These are phyloP conservation scores for Cyclargus thomasi DNA, from an alignment of 1,140 invertebrate genomes.

Conservation along the genomic window DNA sequence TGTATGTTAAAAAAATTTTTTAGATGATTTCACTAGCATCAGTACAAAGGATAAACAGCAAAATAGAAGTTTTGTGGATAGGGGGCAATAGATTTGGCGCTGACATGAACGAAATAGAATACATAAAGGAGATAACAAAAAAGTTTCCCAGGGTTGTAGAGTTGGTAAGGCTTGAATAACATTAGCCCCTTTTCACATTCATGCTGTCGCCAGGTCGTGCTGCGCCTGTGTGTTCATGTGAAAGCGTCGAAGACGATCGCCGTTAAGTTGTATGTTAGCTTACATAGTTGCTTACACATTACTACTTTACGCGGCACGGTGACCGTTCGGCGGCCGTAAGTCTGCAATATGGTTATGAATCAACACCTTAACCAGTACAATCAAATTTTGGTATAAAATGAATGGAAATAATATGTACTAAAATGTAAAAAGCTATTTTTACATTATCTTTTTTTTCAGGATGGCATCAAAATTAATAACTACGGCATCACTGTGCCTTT, in stretches of 20 bases:
- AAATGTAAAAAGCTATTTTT: neutral
- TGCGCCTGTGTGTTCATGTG: too few relatives aligned
- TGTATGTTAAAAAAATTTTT: constrained; percentile 21
- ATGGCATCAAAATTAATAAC: constrained; percentile 51
- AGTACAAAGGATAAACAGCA: constrained; percentile 53
- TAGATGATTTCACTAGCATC: constrained; percentile 51
- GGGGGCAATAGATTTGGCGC: constrained; percentile 61
- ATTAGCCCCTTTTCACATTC: too few relatives aligned
- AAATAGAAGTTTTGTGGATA: constrained; percentile 57
- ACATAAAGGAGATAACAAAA: constrained; percentile 47
- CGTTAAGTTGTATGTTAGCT: too few relatives aligned
- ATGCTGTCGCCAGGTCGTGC: too few relatives aligned
- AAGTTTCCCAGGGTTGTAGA: constrained; percentile 59
- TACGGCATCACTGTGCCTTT: constrained; percentile 47
- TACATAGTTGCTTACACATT: too few relatives aligned
- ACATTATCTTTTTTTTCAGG: constrained; percentile 35
- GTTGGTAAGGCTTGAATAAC: constrained; percentile 41
- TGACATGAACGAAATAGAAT: constrained; percentile 37
- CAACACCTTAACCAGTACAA: too few relatives aligned
- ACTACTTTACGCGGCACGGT: too few relatives aligned
- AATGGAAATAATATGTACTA: too few relatives aligned
- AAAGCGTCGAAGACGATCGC: too few relatives aligned
- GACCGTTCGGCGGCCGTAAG: too few relatives aligned
- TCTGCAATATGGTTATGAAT: too few relatives aligned
- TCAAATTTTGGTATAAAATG: too few relatives aligned